phyloP scores from a whole-genome alignment of 2,113 vertebrate species.

The Hemibagrus wyckioides region DNA sequence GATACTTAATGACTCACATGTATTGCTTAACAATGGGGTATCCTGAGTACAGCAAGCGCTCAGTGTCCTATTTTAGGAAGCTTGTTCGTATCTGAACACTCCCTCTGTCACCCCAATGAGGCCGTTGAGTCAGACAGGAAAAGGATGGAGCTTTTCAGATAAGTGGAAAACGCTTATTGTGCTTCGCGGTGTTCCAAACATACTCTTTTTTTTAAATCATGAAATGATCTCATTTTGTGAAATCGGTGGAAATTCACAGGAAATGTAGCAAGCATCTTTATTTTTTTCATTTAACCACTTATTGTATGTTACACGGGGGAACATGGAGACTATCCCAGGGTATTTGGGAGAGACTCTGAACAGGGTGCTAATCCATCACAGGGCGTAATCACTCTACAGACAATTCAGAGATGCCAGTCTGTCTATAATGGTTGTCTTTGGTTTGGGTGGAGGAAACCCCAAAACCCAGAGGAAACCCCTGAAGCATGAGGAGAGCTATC shows the following conservation, averaged over 20 bases:
- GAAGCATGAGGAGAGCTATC: no score
- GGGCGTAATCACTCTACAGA: no score
- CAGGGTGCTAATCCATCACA: no score
- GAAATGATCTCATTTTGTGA: constrained; percentile 19
- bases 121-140: constrained; percentile 26
- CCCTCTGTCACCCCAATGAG: not conserved
- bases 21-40: constrained; percentile 18
- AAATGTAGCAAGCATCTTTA: not conserved
- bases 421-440: no score
- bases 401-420: no score
- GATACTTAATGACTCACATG: constrained; percentile 18
- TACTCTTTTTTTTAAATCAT: not conserved
- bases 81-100: not conserved
- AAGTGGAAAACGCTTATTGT: not conserved
- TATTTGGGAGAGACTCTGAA: no score
- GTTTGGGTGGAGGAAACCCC: no score
- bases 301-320: no score
- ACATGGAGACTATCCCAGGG: no score
- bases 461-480: no score
- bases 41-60: constrained; percentile 6
- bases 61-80: constrained; percentile 27
- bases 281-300: not conserved
- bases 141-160: not conserved
- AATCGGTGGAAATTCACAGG: not conserved
- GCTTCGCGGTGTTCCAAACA: not conserved